Evolutionary conservation across 2,113 vertebrate genomes (phyloP), one percentile per base, ranked within the genome.

Genomic region (Hipposideros armiger): DNA sequence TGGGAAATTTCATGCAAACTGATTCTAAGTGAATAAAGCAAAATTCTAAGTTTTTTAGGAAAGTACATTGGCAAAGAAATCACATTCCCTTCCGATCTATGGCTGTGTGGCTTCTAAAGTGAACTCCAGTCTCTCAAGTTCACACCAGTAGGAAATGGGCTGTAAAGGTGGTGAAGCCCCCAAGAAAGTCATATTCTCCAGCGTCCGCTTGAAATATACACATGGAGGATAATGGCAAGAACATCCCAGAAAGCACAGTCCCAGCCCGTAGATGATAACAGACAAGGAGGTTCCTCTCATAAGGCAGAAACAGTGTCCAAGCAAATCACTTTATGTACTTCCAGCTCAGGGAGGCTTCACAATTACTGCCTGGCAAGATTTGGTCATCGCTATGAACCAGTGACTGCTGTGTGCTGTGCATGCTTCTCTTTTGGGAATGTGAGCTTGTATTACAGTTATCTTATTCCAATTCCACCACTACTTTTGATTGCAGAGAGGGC

Each of bases 171-270:
- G 67, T 14, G 4, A 50, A 56, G 32, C 13, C 78, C 54, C 42
- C 26, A 58, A 22, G n/a, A 90, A 85, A 82, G 67, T 36, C 30
- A 10, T 24, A 32, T 81, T 80, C 7, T 50, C 66, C 52, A 45
- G n/a, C 11, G 19, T 42, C 15, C 36, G 11, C 62, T 58, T 56
- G 7, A 45, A 45, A 73, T 32, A 3, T 22, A 26, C 32, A 64
- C 2, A 0, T 0, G 3, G 32, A 64, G 16, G 30, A 45, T 13
- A 47, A 14, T 2, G 4, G 40, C n/a, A 40, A 28, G 15, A 86
- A 80, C 32, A 80, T 47, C n/a, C 42, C 22, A 50, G 72, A 60
- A 30, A 54, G 40, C 54, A 50, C 0, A 24, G 11, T 14, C 20
- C 5, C 17, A 40, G 24, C 67, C 50, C 78, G 28, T 4, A 30